These are phyloP conservation scores for Drosophila flavopinicola DNA, from an alignment of 2,888 invertebrate species.

Conservation along the genomic window DNA sequence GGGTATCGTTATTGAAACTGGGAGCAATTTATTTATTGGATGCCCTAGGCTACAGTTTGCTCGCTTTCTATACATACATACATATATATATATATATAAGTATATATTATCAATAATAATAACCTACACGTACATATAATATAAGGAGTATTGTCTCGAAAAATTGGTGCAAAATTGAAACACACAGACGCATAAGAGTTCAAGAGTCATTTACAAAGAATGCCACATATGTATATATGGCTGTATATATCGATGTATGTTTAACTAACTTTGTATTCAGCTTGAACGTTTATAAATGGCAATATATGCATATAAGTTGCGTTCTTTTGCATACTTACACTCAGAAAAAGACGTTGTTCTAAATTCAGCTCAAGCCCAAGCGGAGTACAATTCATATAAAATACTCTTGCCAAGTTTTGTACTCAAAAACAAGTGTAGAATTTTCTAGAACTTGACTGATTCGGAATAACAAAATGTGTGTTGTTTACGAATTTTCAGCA, in stretches of 20 bases:
- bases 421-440: too few relatives aligned
- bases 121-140: constrained; percentile 27
- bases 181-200: constrained; percentile 14
- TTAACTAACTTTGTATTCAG: background rate
- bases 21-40: constrained; percentile 50
- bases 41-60: constrained; percentile 49
- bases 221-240: background rate
- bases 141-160: constrained; percentile 45
- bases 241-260: constrained; percentile 1
- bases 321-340: background rate
- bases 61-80: constrained; percentile 33
- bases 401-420: too few relatives aligned
- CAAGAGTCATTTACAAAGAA: background rate
- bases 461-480: too few relatives aligned
- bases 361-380: too few relatives aligned
- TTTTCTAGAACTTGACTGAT: too few relatives aligned
- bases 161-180: constrained; percentile 40
- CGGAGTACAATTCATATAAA: too few relatives aligned
- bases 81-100: constrained; percentile 24
- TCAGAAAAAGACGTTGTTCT: too few relatives aligned
- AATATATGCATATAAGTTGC: background rate
- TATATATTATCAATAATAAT: constrained; percentile 9
- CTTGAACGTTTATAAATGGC: background rate
- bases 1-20: background rate
- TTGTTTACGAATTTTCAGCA: too few relatives aligned